Conservation (phyloP, 2,888 invertebrate genomes). For the Electrophaes corylata region DNA sequence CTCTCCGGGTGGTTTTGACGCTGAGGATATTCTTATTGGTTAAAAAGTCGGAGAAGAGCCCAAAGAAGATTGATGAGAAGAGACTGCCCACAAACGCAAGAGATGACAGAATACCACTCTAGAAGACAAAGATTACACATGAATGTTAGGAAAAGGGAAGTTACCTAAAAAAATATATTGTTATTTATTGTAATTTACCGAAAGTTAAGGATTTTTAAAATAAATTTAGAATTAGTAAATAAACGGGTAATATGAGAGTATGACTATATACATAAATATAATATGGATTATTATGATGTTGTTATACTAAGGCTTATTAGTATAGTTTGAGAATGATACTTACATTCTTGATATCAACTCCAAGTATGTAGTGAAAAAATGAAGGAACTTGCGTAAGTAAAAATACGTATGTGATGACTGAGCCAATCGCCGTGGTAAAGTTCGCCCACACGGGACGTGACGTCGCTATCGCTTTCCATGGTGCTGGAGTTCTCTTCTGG, state of each 20-base stretch:
- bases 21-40: slow-evolving; percentile 60
- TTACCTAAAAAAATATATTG: too few species aligned
- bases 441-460: slow-evolving; percentile 76
- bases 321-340: too few species aligned
- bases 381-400: slow-evolving; percentile 87
- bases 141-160: too few species aligned
- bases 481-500: slow-evolving; percentile 60
- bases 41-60: slow-evolving; percentile 81
- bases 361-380: slow-evolving; percentile 85
- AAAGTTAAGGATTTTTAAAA: too few species aligned
- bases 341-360: slow-evolving; percentile 71
- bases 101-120: slow-evolving; percentile 86
- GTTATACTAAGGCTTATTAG: background rate
- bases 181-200: too few species aligned
- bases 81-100: slow-evolving; percentile 85
- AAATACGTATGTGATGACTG: slow-evolving; percentile 85
- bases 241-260: too few species aligned
- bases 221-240: too few species aligned
- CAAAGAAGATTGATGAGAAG: slow-evolving; percentile 78
- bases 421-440: slow-evolving; percentile 81
- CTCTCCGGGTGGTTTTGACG: slow-evolving; percentile 60
- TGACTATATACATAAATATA: background rate
- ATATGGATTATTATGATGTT: background rate
- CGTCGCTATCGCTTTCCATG: slow-evolving; percentile 83
- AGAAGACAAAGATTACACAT: slow-evolving; percentile 45